Conservation (phyloP, 2,113 vertebrate species). For the Cinclus cinclus region DNA sequence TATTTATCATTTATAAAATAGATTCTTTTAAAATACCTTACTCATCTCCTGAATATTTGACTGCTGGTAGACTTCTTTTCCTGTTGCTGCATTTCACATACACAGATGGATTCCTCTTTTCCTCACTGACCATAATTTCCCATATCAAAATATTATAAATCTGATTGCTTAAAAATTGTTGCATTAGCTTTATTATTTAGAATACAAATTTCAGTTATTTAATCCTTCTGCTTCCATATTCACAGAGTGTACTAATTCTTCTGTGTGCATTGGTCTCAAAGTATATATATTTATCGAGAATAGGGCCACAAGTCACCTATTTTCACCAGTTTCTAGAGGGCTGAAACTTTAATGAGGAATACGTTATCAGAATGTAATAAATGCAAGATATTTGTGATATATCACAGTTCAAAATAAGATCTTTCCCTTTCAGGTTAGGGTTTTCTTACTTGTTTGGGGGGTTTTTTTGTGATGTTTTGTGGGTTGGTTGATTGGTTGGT, state of each 20-base stretch:
- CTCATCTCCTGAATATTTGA: neutral
- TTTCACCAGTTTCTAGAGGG: neutral
- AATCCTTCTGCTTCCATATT: neutral
- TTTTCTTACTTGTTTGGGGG: neutral
- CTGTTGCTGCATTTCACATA: neutral
- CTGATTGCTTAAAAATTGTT: neutral
- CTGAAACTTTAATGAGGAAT: neutral
- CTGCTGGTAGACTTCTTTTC: neutral
- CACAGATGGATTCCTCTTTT: neutral
- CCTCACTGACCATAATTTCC: neutral
- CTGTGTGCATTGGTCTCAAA: neutral
- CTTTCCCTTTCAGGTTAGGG: rapidly evolving
- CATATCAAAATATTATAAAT: rapidly evolving
- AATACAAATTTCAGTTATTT: neutral
- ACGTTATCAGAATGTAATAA: neutral
- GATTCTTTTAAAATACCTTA: neutral
- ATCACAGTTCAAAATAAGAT: neutral
- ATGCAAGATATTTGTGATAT: neutral
- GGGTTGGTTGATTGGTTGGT: neutral
- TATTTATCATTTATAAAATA: neutral
- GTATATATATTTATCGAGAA: neutral
- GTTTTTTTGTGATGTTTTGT: neutral
- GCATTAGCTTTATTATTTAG: neutral
- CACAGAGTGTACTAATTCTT: neutral
- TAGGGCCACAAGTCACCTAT: neutral